Percentiles rank a stretch among this genome's conserved stretches.
These are phyloP conservation scores for Lates calcarifer DNA, from an alignment of 2,113 vertebrate species.

Conservation along the genomic window DNA sequence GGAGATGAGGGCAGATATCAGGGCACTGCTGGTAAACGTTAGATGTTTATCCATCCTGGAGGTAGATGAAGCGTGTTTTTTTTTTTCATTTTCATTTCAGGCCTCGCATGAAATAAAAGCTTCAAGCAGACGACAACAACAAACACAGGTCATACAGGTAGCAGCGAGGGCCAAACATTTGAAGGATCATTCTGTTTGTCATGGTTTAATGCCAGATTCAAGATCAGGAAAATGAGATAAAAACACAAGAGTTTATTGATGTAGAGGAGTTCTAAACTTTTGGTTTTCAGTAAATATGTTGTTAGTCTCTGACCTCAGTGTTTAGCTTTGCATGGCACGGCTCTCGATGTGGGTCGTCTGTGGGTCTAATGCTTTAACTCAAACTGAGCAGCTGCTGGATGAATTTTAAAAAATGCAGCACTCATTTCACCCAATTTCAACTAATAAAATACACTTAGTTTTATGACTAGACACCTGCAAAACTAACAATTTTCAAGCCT, in stretches of 20 bases:
- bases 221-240: background rate
- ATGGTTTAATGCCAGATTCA: background rate
- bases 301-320: background rate
- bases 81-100: constrained; percentile 29
- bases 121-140: constrained; percentile 38
- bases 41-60: constrained; percentile 51
- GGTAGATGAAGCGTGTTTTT: constrained; percentile 40
- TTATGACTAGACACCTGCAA: too few species aligned
- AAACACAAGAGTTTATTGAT: background rate
- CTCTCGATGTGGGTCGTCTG: too few species aligned
- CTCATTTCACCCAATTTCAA: too few species aligned
- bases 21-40: constrained; percentile 60
- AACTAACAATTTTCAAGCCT: too few species aligned
- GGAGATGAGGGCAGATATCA: constrained; percentile 42
- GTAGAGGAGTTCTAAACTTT: background rate
- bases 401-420: too few species aligned
- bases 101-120: constrained; percentile 39
- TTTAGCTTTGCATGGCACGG: too few species aligned
- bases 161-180: constrained; percentile 28
- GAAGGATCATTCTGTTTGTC: constrained; percentile 15
- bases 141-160: constrained; percentile 46
- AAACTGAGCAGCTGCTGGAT: too few species aligned
- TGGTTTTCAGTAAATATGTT: background rate
- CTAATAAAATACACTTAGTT: too few species aligned
- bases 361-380: too few species aligned